phyloP scores from a whole-genome alignment of 2,113 vertebrate genomes.

The Bubo bubo region DNA sequence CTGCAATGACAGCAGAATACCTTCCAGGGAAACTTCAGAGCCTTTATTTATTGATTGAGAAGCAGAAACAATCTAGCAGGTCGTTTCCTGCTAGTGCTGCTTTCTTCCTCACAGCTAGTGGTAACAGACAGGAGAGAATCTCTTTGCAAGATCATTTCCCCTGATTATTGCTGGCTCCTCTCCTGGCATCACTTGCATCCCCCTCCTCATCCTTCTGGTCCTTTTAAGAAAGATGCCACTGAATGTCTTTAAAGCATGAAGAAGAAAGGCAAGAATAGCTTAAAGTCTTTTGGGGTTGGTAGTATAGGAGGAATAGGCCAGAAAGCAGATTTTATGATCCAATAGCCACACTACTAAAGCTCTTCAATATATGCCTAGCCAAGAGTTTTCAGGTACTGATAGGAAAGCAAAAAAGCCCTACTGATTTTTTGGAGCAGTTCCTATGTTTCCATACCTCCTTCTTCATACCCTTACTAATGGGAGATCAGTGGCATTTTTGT shows the following conservation, averaged over 20 bases:
- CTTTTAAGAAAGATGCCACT: not conserved
- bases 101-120: not conserved
- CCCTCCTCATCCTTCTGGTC: not conserved
- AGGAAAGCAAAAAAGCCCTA: not conserved
- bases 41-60: conserved; percentile 54
- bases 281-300: not conserved
- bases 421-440: not conserved
- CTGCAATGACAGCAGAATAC: not conserved
- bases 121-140: not conserved
- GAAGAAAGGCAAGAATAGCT: not conserved
- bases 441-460: not conserved
- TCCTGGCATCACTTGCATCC: not conserved
- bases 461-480: not conserved
- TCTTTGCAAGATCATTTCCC: conserved; percentile 10
- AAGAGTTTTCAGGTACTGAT: not conserved
- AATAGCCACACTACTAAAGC: not conserved
- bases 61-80: conserved; percentile 11
- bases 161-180: not conserved
- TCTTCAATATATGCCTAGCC: not conserved
- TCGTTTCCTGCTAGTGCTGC: not conserved
- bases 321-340: not conserved
- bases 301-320: not conserved
- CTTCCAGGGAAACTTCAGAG: conserved; percentile 8
- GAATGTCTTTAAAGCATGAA: not conserved
- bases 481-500: not conserved